phyloP scores from a whole-genome alignment of 1,140 invertebrate genomes.

The Riptortus pedestris region DNA sequence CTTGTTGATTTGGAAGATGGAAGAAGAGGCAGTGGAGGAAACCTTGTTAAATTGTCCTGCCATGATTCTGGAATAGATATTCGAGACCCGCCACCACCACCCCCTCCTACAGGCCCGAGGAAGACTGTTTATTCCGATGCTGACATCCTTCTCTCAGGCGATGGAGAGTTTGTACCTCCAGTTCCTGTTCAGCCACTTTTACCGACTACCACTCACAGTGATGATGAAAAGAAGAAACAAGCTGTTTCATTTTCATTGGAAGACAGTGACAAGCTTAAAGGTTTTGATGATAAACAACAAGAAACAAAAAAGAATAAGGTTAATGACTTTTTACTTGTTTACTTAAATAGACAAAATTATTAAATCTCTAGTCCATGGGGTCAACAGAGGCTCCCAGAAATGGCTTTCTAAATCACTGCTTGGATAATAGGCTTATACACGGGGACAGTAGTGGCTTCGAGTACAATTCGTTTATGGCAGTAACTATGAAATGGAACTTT shows the following conservation, averaged over 20 bases:
- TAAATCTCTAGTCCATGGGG: no score
- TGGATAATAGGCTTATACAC: no score
- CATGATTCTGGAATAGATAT: slow-evolving; percentile 84
- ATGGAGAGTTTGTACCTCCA: slow-evolving; percentile 63
- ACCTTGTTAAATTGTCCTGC: slow-evolving; percentile 62
- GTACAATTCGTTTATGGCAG: no score
- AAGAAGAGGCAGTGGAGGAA: slow-evolving; percentile 27
- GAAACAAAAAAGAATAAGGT: slow-evolving; percentile 45
- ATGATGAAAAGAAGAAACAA: slow-evolving; percentile 53
- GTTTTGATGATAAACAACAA: slow-evolving; percentile 41
- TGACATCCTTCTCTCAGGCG: slow-evolving; percentile 65
- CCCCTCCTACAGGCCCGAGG: slow-evolving; percentile 38
- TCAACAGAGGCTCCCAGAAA: no score
- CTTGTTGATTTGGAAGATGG: slow-evolving; percentile 20
- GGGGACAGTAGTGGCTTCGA: no score
- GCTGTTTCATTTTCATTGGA: slow-evolving; percentile 59
- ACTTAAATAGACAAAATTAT: no score
- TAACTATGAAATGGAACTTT: no score
- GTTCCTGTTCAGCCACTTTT: slow-evolving; percentile 47
- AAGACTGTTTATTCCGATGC: slow-evolving; percentile 60
- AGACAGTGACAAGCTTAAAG: slow-evolving; percentile 31
- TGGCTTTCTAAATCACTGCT: no score
- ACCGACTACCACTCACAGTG: slow-evolving; percentile 36
- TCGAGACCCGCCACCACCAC: slow-evolving; percentile 49
- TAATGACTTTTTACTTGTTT: background rate